phyloP scores from a whole-genome alignment of 92 coral and sea anemone genomes.

The Siderastrea siderea region DNA sequence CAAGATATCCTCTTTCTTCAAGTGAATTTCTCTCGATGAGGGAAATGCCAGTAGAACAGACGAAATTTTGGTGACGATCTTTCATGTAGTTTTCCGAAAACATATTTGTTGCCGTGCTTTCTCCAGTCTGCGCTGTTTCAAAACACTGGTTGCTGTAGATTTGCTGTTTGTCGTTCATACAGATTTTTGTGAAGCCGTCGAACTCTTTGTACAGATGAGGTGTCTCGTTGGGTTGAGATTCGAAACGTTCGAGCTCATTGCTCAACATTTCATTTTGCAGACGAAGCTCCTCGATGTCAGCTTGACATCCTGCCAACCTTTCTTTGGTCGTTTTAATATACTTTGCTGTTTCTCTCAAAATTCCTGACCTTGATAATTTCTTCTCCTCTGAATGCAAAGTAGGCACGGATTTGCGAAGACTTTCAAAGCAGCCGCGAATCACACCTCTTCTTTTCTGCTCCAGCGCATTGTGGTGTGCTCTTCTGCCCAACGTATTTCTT shows the following conservation, averaged over 20 bases:
- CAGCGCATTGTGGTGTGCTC: conserved; percentile 55
- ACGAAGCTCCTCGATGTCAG: conserved; percentile 25
- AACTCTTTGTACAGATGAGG: conserved; percentile 1
- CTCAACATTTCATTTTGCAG: conserved; percentile 38
- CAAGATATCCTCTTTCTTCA: neutral
- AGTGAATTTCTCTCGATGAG: neutral
- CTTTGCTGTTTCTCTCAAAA: conserved; percentile 41
- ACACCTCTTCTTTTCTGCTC: conserved; percentile 44
- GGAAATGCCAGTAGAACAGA: neutral
- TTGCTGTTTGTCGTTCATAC: neutral
- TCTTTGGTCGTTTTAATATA: conserved; percentile 22
- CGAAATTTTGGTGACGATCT: neutral
- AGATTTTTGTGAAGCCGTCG: neutral
- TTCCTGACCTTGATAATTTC: conserved; percentile 42
- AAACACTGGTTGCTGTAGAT: neutral
- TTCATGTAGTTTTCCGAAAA: neutral
- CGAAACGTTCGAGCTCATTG: conserved; percentile 19
- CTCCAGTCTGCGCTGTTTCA: neutral
- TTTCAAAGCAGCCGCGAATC: conserved; percentile 45
- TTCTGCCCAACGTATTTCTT: neutral
- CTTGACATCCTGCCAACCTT: neutral
- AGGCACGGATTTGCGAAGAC: conserved; percentile 45
- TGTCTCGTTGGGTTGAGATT: neutral
- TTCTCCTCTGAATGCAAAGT: conserved; percentile 27
- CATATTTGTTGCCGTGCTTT: neutral